These are phyloP conservation scores for Cryptoleucopteryx plumbea DNA, from an alignment of 2,113 vertebrate genomes.

Conservation along the genomic window DNA sequence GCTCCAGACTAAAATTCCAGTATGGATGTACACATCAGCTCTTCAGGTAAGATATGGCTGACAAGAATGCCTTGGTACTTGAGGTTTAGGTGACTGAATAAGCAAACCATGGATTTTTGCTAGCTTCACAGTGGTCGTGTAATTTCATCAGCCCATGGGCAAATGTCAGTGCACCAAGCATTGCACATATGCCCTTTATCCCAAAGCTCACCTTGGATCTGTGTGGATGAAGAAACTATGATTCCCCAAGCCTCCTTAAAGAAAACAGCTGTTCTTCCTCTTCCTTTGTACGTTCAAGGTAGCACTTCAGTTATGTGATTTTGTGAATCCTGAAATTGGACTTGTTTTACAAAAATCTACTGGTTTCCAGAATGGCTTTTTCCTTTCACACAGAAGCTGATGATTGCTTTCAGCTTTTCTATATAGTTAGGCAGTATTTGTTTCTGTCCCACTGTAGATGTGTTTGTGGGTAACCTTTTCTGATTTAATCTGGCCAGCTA, in stretches of 20 bases:
- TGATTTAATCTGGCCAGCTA: not conserved
- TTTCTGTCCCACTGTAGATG: not conserved
- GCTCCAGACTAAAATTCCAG: not conserved
- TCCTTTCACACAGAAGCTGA: not conserved
- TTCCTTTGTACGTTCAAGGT: not conserved
- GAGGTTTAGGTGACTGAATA: not conserved
- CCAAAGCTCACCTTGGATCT: not conserved
- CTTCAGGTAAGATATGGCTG: not conserved
- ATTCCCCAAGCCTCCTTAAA: not conserved
- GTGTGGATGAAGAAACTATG: not conserved
- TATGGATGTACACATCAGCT: not conserved
- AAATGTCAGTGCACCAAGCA: not conserved
- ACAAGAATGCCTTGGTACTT: not conserved
- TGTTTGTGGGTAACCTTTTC: not conserved
- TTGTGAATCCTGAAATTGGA: not conserved
- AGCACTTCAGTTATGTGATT: not conserved
- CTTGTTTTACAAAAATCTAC: not conserved
- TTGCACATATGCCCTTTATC: not conserved
- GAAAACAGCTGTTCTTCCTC: not conserved
- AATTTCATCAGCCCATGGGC: not conserved
- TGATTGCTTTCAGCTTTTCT: not conserved
- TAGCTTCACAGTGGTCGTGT: not conserved
- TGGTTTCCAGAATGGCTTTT: not conserved
- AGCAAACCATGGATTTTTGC: not conserved
- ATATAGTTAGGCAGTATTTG: not conserved